Evolutionary conservation across 53 echinoderm and acorn worm species (phyloP).

Genomic region (Paracentrotus lividus): DNA sequence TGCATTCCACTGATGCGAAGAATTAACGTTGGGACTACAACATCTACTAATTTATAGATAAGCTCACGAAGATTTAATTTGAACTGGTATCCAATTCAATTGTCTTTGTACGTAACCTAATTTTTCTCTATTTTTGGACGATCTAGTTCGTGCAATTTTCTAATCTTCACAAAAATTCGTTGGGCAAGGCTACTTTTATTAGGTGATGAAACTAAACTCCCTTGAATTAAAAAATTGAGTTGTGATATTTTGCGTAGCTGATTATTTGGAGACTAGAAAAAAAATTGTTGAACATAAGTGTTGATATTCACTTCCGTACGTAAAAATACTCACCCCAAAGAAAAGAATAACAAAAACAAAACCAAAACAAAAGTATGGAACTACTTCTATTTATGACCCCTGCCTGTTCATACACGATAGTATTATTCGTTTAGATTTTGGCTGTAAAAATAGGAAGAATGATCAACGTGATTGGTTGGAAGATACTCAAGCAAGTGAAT

Average conservation of each 20-base stretch:
- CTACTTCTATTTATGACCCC: too few relatives aligned
- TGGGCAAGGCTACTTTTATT: not conserved
- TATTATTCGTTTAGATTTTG: too few relatives aligned
- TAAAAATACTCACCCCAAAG: too few relatives aligned
- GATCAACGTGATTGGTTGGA: too few relatives aligned
- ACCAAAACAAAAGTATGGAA: too few relatives aligned
- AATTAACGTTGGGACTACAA: not conserved
- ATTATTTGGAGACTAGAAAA: too few relatives aligned
- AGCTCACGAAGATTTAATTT: not conserved
- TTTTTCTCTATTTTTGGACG: not conserved
- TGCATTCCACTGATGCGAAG: not conserved
- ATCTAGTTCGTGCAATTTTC: not conserved
- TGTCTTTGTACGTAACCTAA: not conserved
- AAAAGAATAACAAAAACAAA: too few relatives aligned
- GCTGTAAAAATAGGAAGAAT: too few relatives aligned
- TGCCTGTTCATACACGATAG: too few relatives aligned
- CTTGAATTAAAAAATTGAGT: not conserved
- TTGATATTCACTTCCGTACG: too few relatives aligned
- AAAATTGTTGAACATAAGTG: too few relatives aligned
- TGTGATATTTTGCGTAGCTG: not conserved
- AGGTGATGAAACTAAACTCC: not conserved
- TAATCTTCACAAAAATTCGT: not conserved
- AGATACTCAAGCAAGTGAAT: too few relatives aligned
- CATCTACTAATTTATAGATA: not conserved
- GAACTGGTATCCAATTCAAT: not conserved